Conservation (phyloP, 2,113 vertebrate genomes). For the Theristicus caerulescens region DNA sequence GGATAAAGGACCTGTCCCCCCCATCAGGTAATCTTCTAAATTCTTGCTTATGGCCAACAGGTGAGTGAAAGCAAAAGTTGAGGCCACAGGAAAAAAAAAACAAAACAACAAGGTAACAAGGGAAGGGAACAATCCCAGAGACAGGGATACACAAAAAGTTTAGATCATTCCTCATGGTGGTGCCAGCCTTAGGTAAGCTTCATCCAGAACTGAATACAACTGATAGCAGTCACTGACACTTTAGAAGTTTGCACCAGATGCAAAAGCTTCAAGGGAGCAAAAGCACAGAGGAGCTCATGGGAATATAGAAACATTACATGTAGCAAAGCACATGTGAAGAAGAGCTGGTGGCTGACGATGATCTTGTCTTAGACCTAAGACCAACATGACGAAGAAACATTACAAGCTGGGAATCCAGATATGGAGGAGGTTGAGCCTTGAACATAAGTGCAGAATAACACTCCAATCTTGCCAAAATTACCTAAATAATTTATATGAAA, state of each 20-base stretch:
- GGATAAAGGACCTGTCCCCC: not conserved
- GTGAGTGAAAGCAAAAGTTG: not conserved
- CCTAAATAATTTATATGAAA: not conserved
- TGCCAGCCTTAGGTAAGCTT: not conserved
- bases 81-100: not conserved
- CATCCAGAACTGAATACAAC: not conserved
- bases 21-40: not conserved
- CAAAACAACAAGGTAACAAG: not conserved
- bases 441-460: not conserved
- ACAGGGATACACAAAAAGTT: not conserved
- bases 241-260: not conserved
- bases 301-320: not conserved
- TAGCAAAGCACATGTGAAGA: not conserved
- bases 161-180: not conserved
- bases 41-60: not conserved
- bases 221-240: not conserved
- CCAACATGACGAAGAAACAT: not conserved
- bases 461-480: not conserved
- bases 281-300: not conserved
- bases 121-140: not conserved
- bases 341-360: fast-evolving
- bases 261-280: not conserved
- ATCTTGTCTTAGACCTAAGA: not conserved
- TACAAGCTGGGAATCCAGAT: not conserved
- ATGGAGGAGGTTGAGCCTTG: not conserved